Evolutionary conservation across 2,113 vertebrate genomes (phyloP).

Genomic region (Castor canadensis): DNA sequence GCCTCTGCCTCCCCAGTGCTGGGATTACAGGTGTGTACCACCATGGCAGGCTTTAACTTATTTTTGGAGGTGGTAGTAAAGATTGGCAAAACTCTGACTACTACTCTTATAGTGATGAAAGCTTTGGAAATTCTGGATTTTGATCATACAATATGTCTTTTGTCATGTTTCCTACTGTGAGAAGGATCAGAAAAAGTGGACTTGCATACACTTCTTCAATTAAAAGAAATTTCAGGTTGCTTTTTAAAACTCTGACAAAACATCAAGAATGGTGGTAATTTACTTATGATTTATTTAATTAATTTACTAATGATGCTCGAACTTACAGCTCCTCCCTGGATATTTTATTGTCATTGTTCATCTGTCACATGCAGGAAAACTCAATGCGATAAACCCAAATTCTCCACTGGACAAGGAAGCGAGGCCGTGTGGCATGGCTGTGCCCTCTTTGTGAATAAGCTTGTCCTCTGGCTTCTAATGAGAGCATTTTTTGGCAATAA

Average conservation of each 20-base stretch:
- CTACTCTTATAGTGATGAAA: background rate
- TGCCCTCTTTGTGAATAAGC: background rate
- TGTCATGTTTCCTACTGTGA: background rate
- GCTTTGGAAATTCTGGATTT: slow-evolving; percentile 20
- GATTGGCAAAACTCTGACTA: too few species aligned
- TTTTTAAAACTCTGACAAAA: slow-evolving; percentile 2
- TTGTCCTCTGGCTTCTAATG: background rate
- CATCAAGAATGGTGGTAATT: background rate
- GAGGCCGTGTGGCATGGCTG: background rate
- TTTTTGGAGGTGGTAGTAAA: too few species aligned
- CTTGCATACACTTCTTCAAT: background rate
- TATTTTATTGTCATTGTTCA: slow-evolving; percentile 16
- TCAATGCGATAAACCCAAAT: background rate
- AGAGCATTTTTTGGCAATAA: background rate
- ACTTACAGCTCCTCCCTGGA: background rate
- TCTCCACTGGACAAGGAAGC: background rate
- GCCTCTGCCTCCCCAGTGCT: too few species aligned
- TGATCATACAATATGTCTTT: background rate
- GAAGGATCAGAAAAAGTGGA: background rate
- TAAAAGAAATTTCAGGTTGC: background rate
- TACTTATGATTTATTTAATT: too few species aligned
- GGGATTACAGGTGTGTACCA: too few species aligned
- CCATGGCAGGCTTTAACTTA: too few species aligned
- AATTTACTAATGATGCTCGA: background rate
- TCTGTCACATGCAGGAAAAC: background rate